A percentile compares a stretch with the other conserved stretches of the same genome.
Conservation (phyloP, 2,113 vertebrate genomes). For the Castor canadensis region DNA sequence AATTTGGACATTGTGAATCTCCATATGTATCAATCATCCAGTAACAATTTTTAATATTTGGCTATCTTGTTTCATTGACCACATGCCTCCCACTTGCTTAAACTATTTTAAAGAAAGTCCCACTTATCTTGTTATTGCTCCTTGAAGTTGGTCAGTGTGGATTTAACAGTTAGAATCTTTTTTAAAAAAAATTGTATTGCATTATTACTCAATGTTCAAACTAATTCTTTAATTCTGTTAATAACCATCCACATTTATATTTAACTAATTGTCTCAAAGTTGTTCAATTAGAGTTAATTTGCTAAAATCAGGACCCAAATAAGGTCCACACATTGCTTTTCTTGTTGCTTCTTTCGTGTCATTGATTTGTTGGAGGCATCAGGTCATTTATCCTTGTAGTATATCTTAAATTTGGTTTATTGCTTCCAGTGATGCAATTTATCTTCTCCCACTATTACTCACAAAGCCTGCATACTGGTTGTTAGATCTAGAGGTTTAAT, state of each 20-base stretch:
- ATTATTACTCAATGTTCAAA: background rate
- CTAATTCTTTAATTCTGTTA: background rate
- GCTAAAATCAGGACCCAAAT: background rate
- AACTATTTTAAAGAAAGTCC: background rate
- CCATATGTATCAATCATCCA: background rate
- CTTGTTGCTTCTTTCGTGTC: background rate
- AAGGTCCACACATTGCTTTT: background rate
- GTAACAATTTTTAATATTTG: background rate
- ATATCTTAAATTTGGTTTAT: constrained; percentile 36
- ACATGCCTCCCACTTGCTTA: background rate
- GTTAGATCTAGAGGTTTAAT: background rate
- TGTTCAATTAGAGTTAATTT: background rate
- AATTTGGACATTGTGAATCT: background rate
- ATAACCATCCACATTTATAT: background rate
- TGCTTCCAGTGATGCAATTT: constrained; percentile 33
- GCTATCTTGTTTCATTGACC: background rate
- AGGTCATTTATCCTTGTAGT: background rate
- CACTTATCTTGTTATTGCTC: background rate
- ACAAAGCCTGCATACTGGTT: background rate
- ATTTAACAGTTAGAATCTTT: background rate
- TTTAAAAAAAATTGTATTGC: background rate
- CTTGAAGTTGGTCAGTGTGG: background rate
- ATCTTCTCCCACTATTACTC: background rate
- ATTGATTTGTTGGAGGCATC: constrained; percentile 18
- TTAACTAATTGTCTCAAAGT: background rate